Base-by-base conservation (phyloP, 2,888 invertebrate species). In the Sarcophaga subvicina region DNA sequence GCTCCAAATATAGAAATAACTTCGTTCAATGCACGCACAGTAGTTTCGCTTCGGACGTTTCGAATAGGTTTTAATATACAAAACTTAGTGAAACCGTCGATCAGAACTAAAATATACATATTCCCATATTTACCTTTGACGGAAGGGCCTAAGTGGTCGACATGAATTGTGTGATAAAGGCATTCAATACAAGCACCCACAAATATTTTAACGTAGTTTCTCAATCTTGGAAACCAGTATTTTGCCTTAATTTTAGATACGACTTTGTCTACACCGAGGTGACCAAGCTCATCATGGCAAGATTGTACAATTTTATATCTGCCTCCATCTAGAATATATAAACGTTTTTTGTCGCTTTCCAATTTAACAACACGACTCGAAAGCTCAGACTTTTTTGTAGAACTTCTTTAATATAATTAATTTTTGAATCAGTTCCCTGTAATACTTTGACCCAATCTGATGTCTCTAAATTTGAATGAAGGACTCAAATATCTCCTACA, bases 161-260 rank as follows among this genome's bases (percentile, higher is more conserved):
- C 22, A 22, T 22, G 22, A 22, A 22, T 22, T 22, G 22, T 93
- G 37, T 90, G 88, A 66, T 91, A 92, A 3, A 93, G 78, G 81
- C 93, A 94, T 11, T 91, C 88, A 63, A 73, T 54, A 77, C 86
- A 88, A 8, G 49, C 63, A 22, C 75, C 82, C 4, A 94, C 91
- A 84, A 94, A 93, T 77, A 92, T 90, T 70, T 91, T 90, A 0
- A 93, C 91, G 69, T 92, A 93, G 3, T 88, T 75, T 47, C 89
- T 87, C 92, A 93, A 92, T 8, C 90, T 89, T 0, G 91, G 91
- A 79, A 94, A 94, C 93, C 93, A 94, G 88, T 92, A 94, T 20
- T 89, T 88, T 64, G 90, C 89, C 1, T 88, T 70, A 89, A 90
- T 45, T 22, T 4, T 47, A 47, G 47, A 47, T 47, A 47, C 11